Conservation (phyloP, 1,140 invertebrate genomes). For the Diuraphis noxia region DNA sequence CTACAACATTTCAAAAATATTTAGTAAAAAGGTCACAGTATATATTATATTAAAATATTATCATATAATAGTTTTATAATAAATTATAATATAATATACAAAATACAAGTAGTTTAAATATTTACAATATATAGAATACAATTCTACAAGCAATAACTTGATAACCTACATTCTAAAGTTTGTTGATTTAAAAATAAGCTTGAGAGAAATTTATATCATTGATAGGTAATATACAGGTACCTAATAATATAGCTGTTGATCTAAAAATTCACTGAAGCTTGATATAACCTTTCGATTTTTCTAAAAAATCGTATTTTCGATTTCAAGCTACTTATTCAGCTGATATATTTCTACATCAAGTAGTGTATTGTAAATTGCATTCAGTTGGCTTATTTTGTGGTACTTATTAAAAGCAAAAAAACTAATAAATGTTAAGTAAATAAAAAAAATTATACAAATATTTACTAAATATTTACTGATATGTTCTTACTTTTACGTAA, state of each 20-base stretch:
- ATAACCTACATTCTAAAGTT: not conserved
- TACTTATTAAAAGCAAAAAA: not conserved
- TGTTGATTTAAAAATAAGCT: not conserved
- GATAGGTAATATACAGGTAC: not conserved
- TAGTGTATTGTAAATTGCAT: not conserved
- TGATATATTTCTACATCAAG: not conserved
- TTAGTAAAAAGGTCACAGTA: not conserved
- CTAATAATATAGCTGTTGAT: not conserved
- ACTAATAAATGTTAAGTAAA: not conserved
- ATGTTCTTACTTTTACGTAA: not conserved
- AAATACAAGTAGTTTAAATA: not conserved
- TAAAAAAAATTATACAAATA: not conserved
- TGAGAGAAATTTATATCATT: not conserved
- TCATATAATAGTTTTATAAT: no score
- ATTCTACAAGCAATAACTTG: not conserved
- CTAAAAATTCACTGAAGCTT: slow-evolving; percentile 18
- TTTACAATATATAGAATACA: not conserved
- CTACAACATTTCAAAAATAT: no score
- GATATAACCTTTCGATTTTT: slow-evolving; percentile 19
- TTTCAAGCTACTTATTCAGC: not conserved
- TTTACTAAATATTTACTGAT: not conserved
- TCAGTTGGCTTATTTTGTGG: not conserved
- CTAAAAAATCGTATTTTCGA: not conserved
- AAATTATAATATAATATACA: not conserved
- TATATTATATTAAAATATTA: no score